These are phyloP conservation scores for Alauda arvensis DNA, from an alignment of 2,797 vertebrate species.

Conservation along the genomic window DNA sequence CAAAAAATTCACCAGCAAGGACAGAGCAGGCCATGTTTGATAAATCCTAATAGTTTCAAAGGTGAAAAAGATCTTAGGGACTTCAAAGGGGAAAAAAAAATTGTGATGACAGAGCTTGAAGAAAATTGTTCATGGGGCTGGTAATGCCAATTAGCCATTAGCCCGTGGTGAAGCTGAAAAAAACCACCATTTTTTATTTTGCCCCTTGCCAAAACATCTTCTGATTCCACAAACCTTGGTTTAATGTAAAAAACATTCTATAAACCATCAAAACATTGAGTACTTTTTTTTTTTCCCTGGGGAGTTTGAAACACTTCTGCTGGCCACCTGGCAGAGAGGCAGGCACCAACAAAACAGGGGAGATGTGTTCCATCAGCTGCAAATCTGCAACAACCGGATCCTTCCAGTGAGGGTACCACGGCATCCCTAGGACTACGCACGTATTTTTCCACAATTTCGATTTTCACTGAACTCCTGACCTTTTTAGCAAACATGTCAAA, in stretches of 20 bases:
- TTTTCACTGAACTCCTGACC: conserved; percentile 67
- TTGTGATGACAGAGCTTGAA: not conserved
- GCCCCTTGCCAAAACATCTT: not conserved
- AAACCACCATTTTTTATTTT: not conserved
- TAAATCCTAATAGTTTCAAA: not conserved
- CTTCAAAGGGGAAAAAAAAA: not conserved
- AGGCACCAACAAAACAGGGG: not conserved
- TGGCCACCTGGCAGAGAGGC: conserved; percentile 7
- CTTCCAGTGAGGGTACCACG: not conserved
- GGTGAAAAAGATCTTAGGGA: not conserved
- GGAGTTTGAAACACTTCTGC: not conserved
- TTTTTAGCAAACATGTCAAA: conserved; percentile 60
- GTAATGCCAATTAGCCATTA: not conserved
- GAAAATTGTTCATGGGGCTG: not conserved
- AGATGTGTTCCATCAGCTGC: not conserved
- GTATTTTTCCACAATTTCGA: conserved; percentile 12
- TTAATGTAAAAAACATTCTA: not conserved
- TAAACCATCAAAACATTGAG: not conserved
- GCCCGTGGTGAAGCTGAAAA: not conserved
- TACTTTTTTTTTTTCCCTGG: not conserved
- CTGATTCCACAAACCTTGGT: not conserved
- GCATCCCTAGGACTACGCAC: not conserved
- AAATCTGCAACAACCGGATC: not conserved
- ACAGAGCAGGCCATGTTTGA: not conserved
- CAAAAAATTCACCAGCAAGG: not conserved